A percentile compares a stretch with the other conserved stretches of the same genome.
These are phyloP conservation scores for Hydrozoanthus tunicans DNA, from an alignment of 64 coral and sea anemone genomes.

Conservation along the genomic window DNA sequence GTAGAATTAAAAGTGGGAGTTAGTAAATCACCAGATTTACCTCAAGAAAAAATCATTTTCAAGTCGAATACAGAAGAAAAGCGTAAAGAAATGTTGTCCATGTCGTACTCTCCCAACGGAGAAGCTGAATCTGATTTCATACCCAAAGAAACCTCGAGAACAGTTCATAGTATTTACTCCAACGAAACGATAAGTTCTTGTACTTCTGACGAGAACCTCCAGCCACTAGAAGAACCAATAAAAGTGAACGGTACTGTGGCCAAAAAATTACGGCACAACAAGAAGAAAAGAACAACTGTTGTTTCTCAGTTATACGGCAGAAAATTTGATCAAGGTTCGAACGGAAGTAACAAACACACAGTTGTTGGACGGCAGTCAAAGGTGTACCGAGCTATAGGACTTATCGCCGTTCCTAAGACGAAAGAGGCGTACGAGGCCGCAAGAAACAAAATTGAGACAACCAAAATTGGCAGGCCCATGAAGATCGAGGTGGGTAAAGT, in stretches of 20 bases:
- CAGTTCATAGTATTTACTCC: background rate
- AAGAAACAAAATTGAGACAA: constrained; percentile 13
- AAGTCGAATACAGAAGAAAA: background rate
- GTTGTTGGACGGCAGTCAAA: constrained; percentile 5
- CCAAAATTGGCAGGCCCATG: background rate
- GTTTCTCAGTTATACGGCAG: background rate
- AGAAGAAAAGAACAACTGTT: constrained; percentile 25
- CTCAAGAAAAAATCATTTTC: background rate
- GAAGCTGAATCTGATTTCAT: background rate
- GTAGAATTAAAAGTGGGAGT: background rate
- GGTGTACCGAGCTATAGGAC: constrained; percentile 15
- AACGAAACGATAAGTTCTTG: background rate
- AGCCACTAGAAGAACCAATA: background rate
- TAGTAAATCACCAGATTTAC: background rate
- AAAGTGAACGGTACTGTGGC: background rate
- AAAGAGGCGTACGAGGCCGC: constrained; percentile 3
- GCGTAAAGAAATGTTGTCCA: background rate
- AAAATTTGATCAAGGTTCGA: background rate
- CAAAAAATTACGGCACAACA: background rate
- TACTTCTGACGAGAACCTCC: background rate
- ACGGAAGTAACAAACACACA: background rate
- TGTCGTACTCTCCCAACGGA: background rate
- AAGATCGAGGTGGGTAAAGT: constrained; percentile 17
- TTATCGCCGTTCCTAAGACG: background rate
- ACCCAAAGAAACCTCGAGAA: background rate